These are phyloP conservation scores for Laspeyria flexula DNA, from an alignment of 2,888 invertebrate species.

Conservation along the genomic window DNA sequence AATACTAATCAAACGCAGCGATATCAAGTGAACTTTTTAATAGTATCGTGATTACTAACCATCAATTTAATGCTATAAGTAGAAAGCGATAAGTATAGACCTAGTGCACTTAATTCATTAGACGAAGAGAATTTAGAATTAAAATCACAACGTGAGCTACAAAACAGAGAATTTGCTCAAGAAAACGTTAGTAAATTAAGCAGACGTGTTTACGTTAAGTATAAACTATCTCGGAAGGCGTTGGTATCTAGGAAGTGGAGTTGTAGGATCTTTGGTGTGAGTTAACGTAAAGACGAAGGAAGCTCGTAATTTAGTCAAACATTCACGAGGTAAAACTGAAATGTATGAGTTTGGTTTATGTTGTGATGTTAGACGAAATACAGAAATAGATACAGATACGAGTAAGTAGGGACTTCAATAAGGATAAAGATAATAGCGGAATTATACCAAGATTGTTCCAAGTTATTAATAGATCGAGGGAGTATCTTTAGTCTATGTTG, in stretches of 20 bases:
- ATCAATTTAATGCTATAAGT: background rate
- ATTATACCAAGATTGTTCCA: too few relatives aligned
- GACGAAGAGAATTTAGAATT: constrained; percentile 3
- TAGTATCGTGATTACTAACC: background rate
- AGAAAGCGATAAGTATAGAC: background rate
- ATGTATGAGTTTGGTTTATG: constrained; percentile 25
- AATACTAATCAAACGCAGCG: too few relatives aligned
- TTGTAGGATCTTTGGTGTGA: constrained; percentile 34
- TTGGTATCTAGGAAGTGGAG: constrained; percentile 30
- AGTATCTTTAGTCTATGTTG: too few relatives aligned
- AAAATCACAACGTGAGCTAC: constrained; percentile 3
- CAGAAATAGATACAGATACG: constrained; percentile 11
- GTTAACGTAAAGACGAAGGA: constrained; percentile 33
- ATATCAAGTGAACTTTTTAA: too few relatives aligned
- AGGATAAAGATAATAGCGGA: constrained; percentile 8
- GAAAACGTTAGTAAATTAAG: constrained; percentile 32
- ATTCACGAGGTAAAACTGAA: constrained; percentile 29
- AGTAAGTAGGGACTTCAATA: constrained; percentile 31
- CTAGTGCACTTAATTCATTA: background rate
- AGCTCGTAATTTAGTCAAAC: constrained; percentile 49
- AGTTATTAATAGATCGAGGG: too few relatives aligned
- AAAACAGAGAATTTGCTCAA: background rate
- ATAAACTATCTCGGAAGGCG: constrained; percentile 40
- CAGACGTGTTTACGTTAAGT: constrained; percentile 32
- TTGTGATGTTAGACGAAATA: constrained; percentile 25